A percentile compares a stretch with the other conserved stretches of the same genome.
Evolutionary conservation across 2,113 vertebrate genomes (phyloP).

Genomic region (Phoenicopterus ruber): DNA sequence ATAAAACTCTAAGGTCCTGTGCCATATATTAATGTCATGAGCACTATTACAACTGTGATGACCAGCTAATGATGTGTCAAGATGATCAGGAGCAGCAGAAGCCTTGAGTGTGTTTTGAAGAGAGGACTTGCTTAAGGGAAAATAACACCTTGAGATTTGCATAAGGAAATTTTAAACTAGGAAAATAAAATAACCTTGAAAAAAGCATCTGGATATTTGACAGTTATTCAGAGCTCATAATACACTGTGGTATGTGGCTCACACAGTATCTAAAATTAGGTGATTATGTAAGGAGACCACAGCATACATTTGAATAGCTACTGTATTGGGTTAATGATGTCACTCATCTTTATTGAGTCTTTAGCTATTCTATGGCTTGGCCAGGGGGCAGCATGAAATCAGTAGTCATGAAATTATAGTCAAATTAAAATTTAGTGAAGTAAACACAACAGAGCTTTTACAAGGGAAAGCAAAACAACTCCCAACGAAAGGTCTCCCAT

Average conservation of each 20-base stretch:
- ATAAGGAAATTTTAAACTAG: background rate
- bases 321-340: slow-evolving; percentile 80
- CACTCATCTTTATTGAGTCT: slow-evolving; percentile 64
- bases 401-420: slow-evolving; percentile 64
- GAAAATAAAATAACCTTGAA: slow-evolving; percentile 37
- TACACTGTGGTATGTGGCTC: slow-evolving; percentile 32
- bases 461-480: background rate
- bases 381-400: slow-evolving; percentile 27
- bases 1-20: background rate
- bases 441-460: slow-evolving; percentile 44
- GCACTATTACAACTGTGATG: background rate
- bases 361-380: slow-evolving; percentile 67
- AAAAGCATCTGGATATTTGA: slow-evolving; percentile 23
- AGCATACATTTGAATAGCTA: slow-evolving; percentile 60
- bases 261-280: slow-evolving; percentile 75
- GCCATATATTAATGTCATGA: background rate
- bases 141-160: background rate
- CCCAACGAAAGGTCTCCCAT: rapidly evolving
- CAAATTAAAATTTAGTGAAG: slow-evolving; percentile 54
- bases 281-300: slow-evolving; percentile 65
- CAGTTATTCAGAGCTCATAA: slow-evolving; percentile 19
- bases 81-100: background rate
- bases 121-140: background rate
- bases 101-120: background rate
- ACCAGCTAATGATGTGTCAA: background rate